phyloP scores from a whole-genome alignment of 2,113 vertebrate genomes.

The Prinia subflava region DNA sequence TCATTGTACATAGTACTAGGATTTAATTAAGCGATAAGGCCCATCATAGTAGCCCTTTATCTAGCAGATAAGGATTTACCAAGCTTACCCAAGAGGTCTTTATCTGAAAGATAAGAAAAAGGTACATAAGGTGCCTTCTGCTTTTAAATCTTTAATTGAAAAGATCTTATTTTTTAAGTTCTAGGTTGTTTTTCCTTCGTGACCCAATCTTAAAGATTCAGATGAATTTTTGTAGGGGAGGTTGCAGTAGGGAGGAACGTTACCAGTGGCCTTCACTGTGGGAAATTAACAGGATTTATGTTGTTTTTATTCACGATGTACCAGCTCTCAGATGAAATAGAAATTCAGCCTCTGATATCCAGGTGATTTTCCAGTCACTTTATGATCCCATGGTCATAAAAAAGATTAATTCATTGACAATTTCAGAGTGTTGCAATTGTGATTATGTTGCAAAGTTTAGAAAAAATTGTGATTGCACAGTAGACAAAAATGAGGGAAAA shows the following conservation, averaged over 20 bases:
- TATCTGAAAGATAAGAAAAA: constrained; percentile 69
- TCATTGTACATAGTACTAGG: constrained; percentile 59
- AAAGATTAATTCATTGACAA: background rate
- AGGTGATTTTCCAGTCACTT: background rate
- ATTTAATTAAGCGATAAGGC: constrained; percentile 75
- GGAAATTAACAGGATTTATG: background rate
- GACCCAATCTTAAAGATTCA: constrained; percentile 10
- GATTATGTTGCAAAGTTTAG: background rate
- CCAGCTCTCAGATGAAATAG: background rate
- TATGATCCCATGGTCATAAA: background rate
- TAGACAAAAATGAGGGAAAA: background rate
- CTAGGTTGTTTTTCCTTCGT: constrained; percentile 32
- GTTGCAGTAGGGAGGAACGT: background rate
- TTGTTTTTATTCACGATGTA: background rate
- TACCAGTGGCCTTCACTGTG: background rate
- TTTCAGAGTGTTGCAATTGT: background rate
- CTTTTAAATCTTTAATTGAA: constrained; percentile 64
- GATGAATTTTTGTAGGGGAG: background rate
- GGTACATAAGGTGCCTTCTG: constrained; percentile 53
- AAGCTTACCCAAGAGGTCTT: constrained; percentile 63
- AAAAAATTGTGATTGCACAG: background rate
- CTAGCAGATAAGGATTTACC: constrained; percentile 68
- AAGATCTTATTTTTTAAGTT: constrained; percentile 51
- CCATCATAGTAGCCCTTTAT: constrained; percentile 60
- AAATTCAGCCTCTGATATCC: background rate